Evolutionary conservation across 2,797 vertebrate genomes (phyloP).

Genomic region (Helostoma temminkii): DNA sequence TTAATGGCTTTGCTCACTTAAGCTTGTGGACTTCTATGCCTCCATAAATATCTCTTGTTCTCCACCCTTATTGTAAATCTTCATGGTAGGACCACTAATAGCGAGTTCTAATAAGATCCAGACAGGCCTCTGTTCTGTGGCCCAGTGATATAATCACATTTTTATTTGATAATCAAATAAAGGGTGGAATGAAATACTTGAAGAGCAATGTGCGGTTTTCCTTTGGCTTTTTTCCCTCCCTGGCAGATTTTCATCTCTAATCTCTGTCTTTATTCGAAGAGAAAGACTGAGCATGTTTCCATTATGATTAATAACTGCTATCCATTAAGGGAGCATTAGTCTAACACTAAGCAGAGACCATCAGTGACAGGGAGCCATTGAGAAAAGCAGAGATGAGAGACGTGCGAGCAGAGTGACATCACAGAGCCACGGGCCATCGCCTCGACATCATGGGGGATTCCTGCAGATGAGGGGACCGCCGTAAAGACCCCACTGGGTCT

Average conservation of each 20-base stretch:
- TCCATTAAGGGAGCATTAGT: constrained; percentile 75
- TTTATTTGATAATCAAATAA: constrained; percentile 85
- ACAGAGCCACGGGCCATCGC: constrained; percentile 54
- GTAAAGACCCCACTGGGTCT: constrained; percentile 66
- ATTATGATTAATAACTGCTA: constrained; percentile 78
- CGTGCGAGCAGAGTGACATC: constrained; percentile 63
- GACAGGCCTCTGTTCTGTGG: constrained; percentile 78
- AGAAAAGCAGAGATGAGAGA: constrained; percentile 57
- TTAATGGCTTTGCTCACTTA: constrained; percentile 78
- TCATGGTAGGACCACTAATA: constrained; percentile 78
- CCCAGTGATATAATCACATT: constrained; percentile 81
- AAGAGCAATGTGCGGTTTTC: constrained; percentile 76
- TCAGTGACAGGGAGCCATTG: constrained; percentile 65
- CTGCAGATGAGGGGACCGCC: constrained; percentile 35
- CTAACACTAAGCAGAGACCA: constrained; percentile 63
- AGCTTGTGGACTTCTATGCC: constrained; percentile 65
- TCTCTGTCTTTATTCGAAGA: constrained; percentile 60
- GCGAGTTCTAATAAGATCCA: constrained; percentile 79
- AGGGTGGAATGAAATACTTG: constrained; percentile 78
- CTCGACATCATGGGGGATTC: constrained; percentile 39
- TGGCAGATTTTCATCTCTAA: constrained; percentile 77
- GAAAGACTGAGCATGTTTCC: constrained; percentile 66
- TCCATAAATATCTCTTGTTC: constrained; percentile 80
- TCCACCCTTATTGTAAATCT: constrained; percentile 79
- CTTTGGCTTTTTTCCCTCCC: constrained; percentile 39